phyloP scores from a whole-genome alignment of 1,140 invertebrate genomes.

The Andricus grossulariae region DNA sequence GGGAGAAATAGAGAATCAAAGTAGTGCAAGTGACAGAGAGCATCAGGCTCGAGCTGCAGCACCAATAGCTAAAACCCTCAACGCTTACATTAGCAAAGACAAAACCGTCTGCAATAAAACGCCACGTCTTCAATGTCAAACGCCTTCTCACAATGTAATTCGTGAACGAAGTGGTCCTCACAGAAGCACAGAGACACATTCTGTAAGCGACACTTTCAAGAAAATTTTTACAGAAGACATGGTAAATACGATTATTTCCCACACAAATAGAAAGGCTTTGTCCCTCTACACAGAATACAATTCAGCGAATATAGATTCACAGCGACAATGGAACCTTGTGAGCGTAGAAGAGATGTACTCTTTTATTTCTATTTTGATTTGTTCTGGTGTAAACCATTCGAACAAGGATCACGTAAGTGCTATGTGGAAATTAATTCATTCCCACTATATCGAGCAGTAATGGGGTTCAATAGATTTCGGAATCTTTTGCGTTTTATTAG shows the following conservation, averaged over 20 bases:
- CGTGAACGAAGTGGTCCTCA: constrained; percentile 46
- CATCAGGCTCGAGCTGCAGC: no score
- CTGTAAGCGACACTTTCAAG: constrained; percentile 47
- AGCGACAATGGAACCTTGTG: constrained; percentile 34
- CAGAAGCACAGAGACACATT: constrained; percentile 39
- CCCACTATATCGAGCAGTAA: constrained; percentile 54
- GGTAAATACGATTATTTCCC: constrained; percentile 45
- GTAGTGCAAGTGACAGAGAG: no score
- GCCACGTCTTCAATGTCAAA: neutral
- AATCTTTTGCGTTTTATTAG: constrained; percentile 55
- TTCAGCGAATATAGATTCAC: constrained; percentile 35
- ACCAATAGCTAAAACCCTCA: no score
- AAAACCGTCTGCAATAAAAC: constrained; percentile 43
- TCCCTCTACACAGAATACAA: constrained; percentile 47
- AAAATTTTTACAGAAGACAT: constrained; percentile 48
- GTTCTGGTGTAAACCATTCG: constrained; percentile 41
- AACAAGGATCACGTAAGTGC: constrained; percentile 41
- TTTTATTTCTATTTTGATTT: constrained; percentile 45
- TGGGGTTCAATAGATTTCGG: constrained; percentile 51
- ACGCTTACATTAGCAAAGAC: no score
- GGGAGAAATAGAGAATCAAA: no score
- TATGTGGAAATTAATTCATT: constrained; percentile 47
- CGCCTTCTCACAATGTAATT: constrained; percentile 44
- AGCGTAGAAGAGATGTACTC: constrained; percentile 43
- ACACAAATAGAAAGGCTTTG: constrained; percentile 55